Base-by-base conservation (phyloP, 2,888 invertebrate species). In the Agrochola lota region DNA sequence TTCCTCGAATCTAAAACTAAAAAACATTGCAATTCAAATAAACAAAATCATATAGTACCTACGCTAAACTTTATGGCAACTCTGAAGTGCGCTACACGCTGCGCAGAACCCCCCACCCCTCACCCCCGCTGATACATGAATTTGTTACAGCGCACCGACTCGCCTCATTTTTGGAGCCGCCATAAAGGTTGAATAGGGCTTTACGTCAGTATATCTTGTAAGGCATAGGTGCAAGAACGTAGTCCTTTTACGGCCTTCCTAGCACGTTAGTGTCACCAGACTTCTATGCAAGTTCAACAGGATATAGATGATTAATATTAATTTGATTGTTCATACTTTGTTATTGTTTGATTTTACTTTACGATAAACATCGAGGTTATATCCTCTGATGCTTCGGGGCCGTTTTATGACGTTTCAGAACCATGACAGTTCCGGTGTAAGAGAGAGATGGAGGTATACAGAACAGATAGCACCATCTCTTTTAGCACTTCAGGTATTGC, bases 251-350 rank as follows among this genome's bases (percentile, higher is more conserved):
- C 26, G 35, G 23, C 20, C 5, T 55, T 55, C 55, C 11, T 20
- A 8, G 2, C 6, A 9, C 7, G 20, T 15, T 55, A 35, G 43
- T 46, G 63, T 64, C 75, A 57, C 20, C 1, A 52, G 4, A 52
- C 26, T 49, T 15, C 1, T 35, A 35, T 64, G 46, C 57, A 74
- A 74, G 17, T 49, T 15, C 7, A 66, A 66, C 26, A 40, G 35
- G 59, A 52, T 30, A 40, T 67, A 20, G 5, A 75, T 55, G 26
- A 57, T 57, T 62, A 23, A 77, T 26, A 57, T 57, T 67, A 23
- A 77, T 26, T 30, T 57, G 11, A 67, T 64, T 68, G 15, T 74
- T 17, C 23, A 66, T 35, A 30, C 20, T 74, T 71, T 35, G 30
- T 8, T 5, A 71, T 71, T 71, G 74, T 71, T 46, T 55, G 20